A percentile compares a stretch with the other conserved stretches of the same genome.
phyloP scores from a whole-genome alignment of 2,888 invertebrate genomes.

The Disparrhopalites patrizii region DNA sequence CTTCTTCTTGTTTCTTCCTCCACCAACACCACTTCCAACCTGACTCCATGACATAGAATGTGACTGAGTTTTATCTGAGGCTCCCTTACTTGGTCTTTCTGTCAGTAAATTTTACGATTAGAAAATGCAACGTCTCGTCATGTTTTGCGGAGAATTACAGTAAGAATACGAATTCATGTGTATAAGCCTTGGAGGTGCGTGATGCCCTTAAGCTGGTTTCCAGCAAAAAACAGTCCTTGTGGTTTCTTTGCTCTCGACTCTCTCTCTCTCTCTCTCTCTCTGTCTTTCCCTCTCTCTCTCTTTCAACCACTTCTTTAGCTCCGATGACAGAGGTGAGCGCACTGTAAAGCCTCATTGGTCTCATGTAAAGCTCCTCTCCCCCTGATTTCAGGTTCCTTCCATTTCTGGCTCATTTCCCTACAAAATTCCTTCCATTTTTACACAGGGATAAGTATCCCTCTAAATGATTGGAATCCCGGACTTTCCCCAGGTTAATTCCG shows the following conservation, averaged over 20 bases:
- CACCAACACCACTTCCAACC: neutral
- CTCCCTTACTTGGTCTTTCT: conserved; percentile 10
- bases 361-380: neutral
- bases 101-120: conserved; percentile 25
- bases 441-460: too few relatives aligned
- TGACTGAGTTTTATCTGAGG: conserved; percentile 14
- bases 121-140: conserved; percentile 27
- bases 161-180: conserved; percentile 32
- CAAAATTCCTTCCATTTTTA: too few relatives aligned
- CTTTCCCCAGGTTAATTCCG: too few relatives aligned
- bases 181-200: conserved; percentile 39
- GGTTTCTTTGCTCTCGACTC: conserved; percentile 22
- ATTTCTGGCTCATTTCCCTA: too few relatives aligned
- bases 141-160: conserved; percentile 39
- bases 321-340: neutral
- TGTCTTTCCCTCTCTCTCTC: neutral
- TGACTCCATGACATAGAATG: conserved; percentile 19
- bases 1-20: neutral
- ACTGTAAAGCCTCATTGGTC: neutral
- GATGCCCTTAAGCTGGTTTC: conserved; percentile 42
- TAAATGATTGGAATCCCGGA: too few relatives aligned
- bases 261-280: neutral
- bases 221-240: conserved; percentile 29
- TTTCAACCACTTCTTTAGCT: conserved; percentile 3
- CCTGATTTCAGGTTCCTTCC: neutral